phyloP scores from a whole-genome alignment of 37 sponge, comb jelly and placozoan species.

The Crambe crambe region DNA sequence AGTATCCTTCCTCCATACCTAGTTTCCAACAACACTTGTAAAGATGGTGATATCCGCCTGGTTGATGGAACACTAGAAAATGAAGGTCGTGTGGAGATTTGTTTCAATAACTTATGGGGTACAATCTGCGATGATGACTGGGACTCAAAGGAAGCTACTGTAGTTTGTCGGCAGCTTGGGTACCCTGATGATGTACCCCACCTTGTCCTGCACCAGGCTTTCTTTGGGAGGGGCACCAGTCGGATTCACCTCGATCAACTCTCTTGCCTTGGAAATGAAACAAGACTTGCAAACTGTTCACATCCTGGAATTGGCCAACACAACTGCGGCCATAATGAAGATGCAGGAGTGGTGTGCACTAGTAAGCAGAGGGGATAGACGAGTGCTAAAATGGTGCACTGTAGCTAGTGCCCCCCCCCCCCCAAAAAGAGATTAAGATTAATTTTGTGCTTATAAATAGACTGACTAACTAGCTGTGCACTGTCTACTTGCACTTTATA shows the following conservation, averaged over 20 bases:
- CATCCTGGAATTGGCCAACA: conserved; percentile 10
- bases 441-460: too few relatives aligned
- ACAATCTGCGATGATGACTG: conserved; percentile 21
- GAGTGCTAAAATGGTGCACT: too few relatives aligned
- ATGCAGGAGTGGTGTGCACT: conserved; percentile 11
- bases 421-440: too few relatives aligned
- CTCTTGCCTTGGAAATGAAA: conserved; percentile 16
- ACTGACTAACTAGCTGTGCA: too few relatives aligned
- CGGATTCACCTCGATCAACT: conserved; percentile 28
- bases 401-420: not conserved
- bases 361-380: conserved; percentile 1
- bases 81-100: conserved; percentile 17
- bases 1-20: too few relatives aligned
- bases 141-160: not conserved
- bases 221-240: conserved; percentile 10
- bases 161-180: conserved; percentile 19
- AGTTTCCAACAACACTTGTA: not conserved
- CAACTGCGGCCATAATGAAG: conserved; percentile 19
- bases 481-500: too few relatives aligned
- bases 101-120: not conserved
- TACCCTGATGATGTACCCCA: not conserved
- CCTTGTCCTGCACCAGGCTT: not conserved
- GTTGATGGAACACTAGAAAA: not conserved
- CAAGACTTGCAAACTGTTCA: conserved; percentile 10
- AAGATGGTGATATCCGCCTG: conserved; percentile 8